Evolutionary conservation across 2,113 vertebrate genomes (phyloP), one percentile per base, ranked within the genome.

Genomic region (Seriola quinqueradiata): DNA sequence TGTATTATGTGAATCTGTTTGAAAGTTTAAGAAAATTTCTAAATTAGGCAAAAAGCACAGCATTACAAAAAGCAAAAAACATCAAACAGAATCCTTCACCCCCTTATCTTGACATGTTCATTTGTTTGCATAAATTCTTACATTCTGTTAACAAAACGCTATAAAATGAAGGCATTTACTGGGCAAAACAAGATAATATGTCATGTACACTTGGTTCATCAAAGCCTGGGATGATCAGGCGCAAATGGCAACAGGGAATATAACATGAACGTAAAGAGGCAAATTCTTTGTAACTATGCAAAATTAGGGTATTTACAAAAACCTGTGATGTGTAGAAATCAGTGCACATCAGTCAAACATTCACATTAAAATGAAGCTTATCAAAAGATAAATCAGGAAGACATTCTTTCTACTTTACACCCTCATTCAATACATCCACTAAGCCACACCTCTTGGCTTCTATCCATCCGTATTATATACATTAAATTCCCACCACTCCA

Each of bases 291-390:
- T n/a, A 44, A 57, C 5, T 23, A 55, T 55, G 50, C 23, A 38
- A 76, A 44, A 67, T n/a, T 3, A 57, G 32, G 21, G 28, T 19
- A 42, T 23, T 54, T n/a, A 72, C 38, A 59, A 54, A 67, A 76
- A 67, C 23, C 7, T 42, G 40, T 42, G 8, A 2, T 3, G 16
- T 76, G 17, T 11, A n/a, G 3, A 58, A 28, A 68, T 14, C 7
- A 46, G 55, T 57, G 5, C 19, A 55, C 8, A 4, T 36, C 6
- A 12, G 57, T 42, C 23, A 64, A 75, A 50, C 28, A 36, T 28
- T 28, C 28, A 2, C 28, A 28, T 28, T 28, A 38, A 38, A 38
- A 38, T 42, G 40, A 8, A 42, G 34, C 34, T 36, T 42, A 42
- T 42, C 8, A 42, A 42, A 10, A 42, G 7, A 2, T 42, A 8